Base-by-base conservation (phyloP, 2,113 vertebrate genomes). In the Microcebus jonahi region DNA sequence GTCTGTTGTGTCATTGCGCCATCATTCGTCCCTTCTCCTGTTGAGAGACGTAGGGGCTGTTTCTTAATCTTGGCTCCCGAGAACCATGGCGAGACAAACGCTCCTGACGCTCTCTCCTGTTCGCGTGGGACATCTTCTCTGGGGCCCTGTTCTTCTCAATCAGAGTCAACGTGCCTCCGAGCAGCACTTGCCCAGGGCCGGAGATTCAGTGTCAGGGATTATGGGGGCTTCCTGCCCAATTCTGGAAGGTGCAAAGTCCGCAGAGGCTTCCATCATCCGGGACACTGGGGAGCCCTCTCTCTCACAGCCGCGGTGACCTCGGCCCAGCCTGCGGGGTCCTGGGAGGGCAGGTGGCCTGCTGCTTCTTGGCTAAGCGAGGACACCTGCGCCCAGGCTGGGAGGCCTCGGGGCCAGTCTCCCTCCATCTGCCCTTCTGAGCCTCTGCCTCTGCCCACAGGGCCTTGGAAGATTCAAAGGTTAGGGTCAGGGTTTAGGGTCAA, bases 1-100 rank as follows among this genome's bases (percentile, higher is more conserved):
- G 1, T 23, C 17, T 48, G 0, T 50, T 42, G 15, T 42, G 8
- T 70, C 14, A 13, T 36, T 39, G 8, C 6, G 34, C 9, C 2
- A 2, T 9, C 17, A 23, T 39, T 29, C 14, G 17, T 36, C 75
- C 90, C 20, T 59, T n/a, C 29, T 65, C 86, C 34, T 15, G 80
- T 15, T 23, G 59, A 70, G 67, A 61, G 50, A 15, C 25, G 45
- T 13, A 10, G 10, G 65, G 20, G 63, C 5, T 45, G 4, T 34
- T 20, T 70, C 59, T 55, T 29, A 34, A 31, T 57, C 34, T 50
- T 73, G 21, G 68, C 45, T 55, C 14, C 4, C 8, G 39, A 1
- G 39, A 73, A 18, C 27, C 17, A 39, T 13, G 63, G 76, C 36
- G 17, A 57, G 21, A 53, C 29, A 55, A n/a, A 34, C 23, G 34